These are phyloP conservation scores for Masnerella sp. DNA, from an alignment of 2,888 invertebrate genomes.

Conservation along the genomic window DNA sequence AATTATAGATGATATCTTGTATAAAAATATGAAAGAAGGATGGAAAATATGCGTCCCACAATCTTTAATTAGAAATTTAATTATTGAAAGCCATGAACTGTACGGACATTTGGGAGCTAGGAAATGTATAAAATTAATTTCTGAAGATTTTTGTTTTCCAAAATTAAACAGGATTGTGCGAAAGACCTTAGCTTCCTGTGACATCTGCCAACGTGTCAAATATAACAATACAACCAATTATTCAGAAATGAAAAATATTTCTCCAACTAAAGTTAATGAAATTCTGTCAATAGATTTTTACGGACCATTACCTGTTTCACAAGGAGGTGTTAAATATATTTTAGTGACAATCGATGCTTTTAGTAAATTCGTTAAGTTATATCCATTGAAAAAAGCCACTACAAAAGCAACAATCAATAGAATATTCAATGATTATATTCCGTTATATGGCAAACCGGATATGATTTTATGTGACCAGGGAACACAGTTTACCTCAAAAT, in stretches of 20 bases:
- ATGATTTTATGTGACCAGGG: slow-evolving; percentile 29
- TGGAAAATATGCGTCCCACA: slow-evolving; percentile 4
- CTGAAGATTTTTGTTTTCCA: slow-evolving; percentile 21
- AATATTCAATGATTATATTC: slow-evolving; percentile 38
- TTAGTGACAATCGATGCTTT: slow-evolving; percentile 42
- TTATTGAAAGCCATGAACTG: neutral
- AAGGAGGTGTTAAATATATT: slow-evolving; percentile 32
- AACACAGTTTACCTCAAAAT: slow-evolving; percentile 31
- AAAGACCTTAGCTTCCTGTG: neutral
- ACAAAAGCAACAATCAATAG: slow-evolving; percentile 25
- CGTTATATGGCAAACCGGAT: slow-evolving; percentile 10
- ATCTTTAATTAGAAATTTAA: neutral
- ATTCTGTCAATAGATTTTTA: slow-evolving; percentile 45
- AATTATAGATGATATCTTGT: neutral
- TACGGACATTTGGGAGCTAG: slow-evolving; percentile 31
- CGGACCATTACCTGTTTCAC: slow-evolving; percentile 41
- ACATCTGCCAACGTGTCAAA: slow-evolving; percentile 16
- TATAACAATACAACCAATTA: neutral
- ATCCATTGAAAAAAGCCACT: slow-evolving; percentile 34
- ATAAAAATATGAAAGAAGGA: neutral
- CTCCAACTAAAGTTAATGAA: slow-evolving; percentile 12
- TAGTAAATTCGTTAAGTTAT: slow-evolving; percentile 34
- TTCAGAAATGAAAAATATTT: neutral
- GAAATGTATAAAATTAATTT: slow-evolving; percentile 11
- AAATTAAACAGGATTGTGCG: neutral